These are phyloP conservation scores for Romanogobio albipinnatus DNA, from an alignment of 2,113 vertebrate genomes.

Conservation along the genomic window DNA sequence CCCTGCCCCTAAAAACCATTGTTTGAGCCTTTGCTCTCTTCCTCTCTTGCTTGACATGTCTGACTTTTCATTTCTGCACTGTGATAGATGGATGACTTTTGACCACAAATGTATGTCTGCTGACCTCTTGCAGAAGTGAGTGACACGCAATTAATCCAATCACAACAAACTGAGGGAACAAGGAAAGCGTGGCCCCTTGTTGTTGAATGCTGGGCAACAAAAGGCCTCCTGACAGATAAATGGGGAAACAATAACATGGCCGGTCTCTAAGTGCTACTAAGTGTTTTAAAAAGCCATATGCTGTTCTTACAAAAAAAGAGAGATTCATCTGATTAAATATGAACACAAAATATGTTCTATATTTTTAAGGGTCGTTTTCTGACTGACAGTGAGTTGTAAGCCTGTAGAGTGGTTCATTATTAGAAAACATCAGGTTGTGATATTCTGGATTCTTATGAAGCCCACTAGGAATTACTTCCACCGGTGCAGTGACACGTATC, in stretches of 20 bases:
- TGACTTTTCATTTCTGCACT: constrained; percentile 81
- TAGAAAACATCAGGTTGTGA: constrained; percentile 48
- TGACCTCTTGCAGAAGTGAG: constrained; percentile 80
- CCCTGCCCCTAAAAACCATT: constrained; percentile 80
- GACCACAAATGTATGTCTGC: constrained; percentile 79
- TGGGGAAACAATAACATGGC: constrained; percentile 52
- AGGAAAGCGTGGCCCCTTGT: constrained; percentile 63
- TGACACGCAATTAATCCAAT: constrained; percentile 83
- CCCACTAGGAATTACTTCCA: constrained; percentile 56
- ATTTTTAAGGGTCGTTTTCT: neutral
- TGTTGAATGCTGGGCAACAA: constrained; percentile 63
- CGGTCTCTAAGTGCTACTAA: constrained; percentile 4
- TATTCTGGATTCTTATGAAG: constrained; percentile 46
- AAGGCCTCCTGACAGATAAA: constrained; percentile 71
- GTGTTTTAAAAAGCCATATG: neutral
- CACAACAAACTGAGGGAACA: constrained; percentile 69
- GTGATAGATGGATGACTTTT: constrained; percentile 84
- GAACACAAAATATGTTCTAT: neutral
- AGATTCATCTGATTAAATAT: neutral
- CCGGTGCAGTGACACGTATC: constrained; percentile 59
- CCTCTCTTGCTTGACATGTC: constrained; percentile 77
- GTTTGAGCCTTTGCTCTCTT: constrained; percentile 75
- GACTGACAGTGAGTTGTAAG: constrained; percentile 6
- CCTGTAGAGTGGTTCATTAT: constrained; percentile 39
- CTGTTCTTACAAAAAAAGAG: neutral